Base-by-base conservation (phyloP, 2,888 invertebrate genomes). In the Schrankia costaestrigalis region DNA sequence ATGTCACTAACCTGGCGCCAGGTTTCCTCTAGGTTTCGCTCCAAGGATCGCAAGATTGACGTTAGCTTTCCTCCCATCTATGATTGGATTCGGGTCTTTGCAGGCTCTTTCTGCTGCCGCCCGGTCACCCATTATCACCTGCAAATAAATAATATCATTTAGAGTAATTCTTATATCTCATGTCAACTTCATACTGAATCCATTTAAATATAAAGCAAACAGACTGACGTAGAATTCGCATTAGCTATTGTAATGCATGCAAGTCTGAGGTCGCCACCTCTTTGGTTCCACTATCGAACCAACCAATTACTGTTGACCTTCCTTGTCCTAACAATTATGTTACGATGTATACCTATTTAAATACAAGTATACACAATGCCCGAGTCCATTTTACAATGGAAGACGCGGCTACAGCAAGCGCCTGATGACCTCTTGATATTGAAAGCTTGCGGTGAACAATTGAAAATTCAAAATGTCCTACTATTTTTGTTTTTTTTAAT, bases 41-140 rank as follows among this genome's bases (percentile, higher is more conserved):
- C 98, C 98, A 59, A 98, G 90, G 75, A 98, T 98, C 53, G 98
- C 98, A 63, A 99, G 90, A 88, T 99, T 98, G 31, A 98, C 98
- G 87, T 98, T 98, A 44, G 98, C 98, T 90, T 99, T 99, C 73
- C 98, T 91, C 32, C 98, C 98, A 75, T 98, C 98, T 67, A 99
- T 98, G 77, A 98, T 97, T 32, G 98, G 98, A 83, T 99, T 99
- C 35, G 98, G 97, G 74, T 98, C 98, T 83, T 98, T 97, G 84
- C 97, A 97, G 28, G 98, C 98, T 66, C 97, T 90, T 78, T 98
- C 98, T 30, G 98, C 98, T 27, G 97, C 96, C 35, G 94, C 93
- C 68, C 96, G 90, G 80, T 98, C 97, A 35, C 97, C 95, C 98
- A 98, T 99, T 78, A 98, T 98, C 63, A 98, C 98, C 98, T 98